Base-by-base conservation (phyloP, 2,797 vertebrate genomes). In the Chelonia mydas region DNA sequence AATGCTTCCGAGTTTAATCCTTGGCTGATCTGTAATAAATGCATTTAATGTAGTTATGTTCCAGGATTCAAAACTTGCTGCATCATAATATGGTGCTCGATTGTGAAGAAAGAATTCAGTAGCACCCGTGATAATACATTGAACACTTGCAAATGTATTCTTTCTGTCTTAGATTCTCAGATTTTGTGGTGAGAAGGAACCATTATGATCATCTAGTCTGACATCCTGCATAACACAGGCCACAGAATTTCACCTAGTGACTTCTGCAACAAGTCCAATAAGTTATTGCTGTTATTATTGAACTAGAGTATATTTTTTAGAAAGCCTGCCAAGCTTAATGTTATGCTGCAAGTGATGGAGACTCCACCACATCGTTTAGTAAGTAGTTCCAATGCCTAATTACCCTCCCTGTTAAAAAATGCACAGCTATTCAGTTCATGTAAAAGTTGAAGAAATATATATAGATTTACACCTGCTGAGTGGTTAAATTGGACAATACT, bases 11-110 rank as follows among this genome's bases (percentile, higher is more conserved):
- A 84, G 76, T 84, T 96, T 90, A 61, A 95, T 6, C 5, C 49
- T 93, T 90, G 55, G 82, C 65, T 94, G 76, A 84, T 86, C 49
- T 80, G 78, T 88, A 82, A 87, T n/a, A 96, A 80, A 89, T 83
- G 27, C n/a, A 82, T 37, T 87, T 93, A 90, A 83, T 89, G 49
- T 80, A 80, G 41, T n/a, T 78, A 49, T 74, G 88, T 25, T 87
- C n/a, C 49, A 49, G 37, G 72, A 82, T 81, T 95, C 65, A 41
- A 53, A 78, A 31, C 45, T 21, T 84, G 7, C 1, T 53, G 13
- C 81, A 21, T 28, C 6, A 5, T 7, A 3, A 2, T 37, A 27
- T 3, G 1, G 17, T 77, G 28, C 6, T 82, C 78, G 2, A 76
- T 1, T 8, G 15, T 50, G 54, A 87, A 76, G 33, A 28, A 85